phyloP scores from a whole-genome alignment of 1,140 invertebrate genomes.

The Platyscapa corneri region DNA sequence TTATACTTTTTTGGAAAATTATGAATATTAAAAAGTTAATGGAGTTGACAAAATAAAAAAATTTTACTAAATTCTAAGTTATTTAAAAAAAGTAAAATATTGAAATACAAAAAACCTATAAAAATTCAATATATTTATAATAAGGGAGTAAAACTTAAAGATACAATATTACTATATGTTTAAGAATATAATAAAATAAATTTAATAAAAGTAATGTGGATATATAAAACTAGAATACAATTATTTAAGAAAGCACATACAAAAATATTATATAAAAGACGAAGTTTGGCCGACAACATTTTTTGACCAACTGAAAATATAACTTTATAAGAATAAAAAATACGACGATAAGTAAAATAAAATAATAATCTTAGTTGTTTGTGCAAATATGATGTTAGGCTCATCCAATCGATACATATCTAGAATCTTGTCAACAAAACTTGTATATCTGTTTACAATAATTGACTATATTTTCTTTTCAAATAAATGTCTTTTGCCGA shows the following conservation, averaged over 20 bases:
- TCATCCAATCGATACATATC: not conserved
- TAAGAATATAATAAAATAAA: too few relatives aligned
- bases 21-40: too few relatives aligned
- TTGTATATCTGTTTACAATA: slow-evolving; percentile 50
- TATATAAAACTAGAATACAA: too few relatives aligned
- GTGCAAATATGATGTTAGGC: not conserved
- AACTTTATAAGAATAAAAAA: not conserved
- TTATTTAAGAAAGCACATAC: too few relatives aligned
- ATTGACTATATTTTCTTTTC: slow-evolving; percentile 56
- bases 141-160: too few relatives aligned
- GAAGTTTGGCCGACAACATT: too few relatives aligned
- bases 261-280: too few relatives aligned
- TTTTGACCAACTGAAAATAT: not conserved
- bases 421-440: slow-evolving; percentile 20
- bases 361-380: not conserved
- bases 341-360: not conserved
- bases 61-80: not conserved
- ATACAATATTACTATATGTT: too few relatives aligned
- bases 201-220: too few relatives aligned
- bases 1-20: too few relatives aligned
- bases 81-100: not conserved
- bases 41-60: not conserved
- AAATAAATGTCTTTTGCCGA: slow-evolving; percentile 50
- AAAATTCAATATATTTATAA: not conserved
- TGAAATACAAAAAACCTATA: not conserved